Percentiles rank a stretch among this genome's conserved stretches.
phyloP scores from a whole-genome alignment of 2,113 vertebrate genomes.

The Halcyon malimbica region DNA sequence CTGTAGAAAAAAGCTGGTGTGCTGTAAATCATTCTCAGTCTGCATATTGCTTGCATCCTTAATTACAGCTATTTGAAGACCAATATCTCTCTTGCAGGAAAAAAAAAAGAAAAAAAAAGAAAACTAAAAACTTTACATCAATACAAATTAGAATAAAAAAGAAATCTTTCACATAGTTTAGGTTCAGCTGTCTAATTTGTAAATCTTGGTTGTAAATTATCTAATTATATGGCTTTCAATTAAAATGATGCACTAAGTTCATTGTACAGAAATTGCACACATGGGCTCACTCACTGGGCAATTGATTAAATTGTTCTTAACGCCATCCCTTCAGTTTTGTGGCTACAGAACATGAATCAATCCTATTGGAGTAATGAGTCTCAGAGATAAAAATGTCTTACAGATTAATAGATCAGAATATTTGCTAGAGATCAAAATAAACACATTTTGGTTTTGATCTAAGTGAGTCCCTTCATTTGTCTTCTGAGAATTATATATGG shows the following conservation, averaged over 20 bases:
- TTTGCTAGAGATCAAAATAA: neutral
- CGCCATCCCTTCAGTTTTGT: neutral
- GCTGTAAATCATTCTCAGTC: slow-evolving; percentile 31
- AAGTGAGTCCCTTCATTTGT: neutral
- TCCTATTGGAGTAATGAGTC: neutral
- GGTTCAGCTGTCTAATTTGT: slow-evolving; percentile 6
- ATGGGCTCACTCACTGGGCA: neutral
- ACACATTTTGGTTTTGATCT: neutral
- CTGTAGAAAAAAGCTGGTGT: slow-evolving; percentile 34
- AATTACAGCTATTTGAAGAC: slow-evolving; percentile 49
- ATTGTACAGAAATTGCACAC: neutral
- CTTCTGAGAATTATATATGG: neutral
- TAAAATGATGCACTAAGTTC: slow-evolving; percentile 7
- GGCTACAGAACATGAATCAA: neutral
- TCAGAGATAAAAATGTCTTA: neutral
- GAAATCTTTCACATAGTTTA: slow-evolving; percentile 2
- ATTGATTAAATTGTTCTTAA: slow-evolving; percentile 26
- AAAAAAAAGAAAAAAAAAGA: neutral
- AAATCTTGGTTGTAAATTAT: slow-evolving; percentile 30
- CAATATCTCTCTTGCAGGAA: neutral
- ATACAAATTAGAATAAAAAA: neutral
- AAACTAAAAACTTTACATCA: neutral
- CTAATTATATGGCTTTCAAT: neutral
- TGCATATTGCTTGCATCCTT: neutral
- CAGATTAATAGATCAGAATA: neutral